Percentiles rank a stretch among this genome's conserved stretches.
Conservation (phyloP, 2,888 invertebrate species). For the Rhabditoides inermis region DNA sequence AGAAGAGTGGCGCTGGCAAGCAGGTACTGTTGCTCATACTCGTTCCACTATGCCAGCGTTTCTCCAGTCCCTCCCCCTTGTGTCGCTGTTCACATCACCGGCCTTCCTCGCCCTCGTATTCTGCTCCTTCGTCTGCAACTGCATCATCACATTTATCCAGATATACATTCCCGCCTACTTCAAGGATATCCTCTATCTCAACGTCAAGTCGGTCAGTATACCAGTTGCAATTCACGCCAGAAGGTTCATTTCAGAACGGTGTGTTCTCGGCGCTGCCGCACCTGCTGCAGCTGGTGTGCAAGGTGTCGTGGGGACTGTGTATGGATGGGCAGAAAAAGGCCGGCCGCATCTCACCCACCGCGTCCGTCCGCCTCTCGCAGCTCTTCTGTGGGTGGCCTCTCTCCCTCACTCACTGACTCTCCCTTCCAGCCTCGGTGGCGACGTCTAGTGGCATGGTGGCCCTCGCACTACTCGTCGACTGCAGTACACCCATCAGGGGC, state of each 20-base stretch:
- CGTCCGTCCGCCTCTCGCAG: too few species aligned
- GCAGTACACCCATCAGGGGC: too few species aligned
- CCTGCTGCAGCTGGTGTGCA: slow-evolving; percentile 23
- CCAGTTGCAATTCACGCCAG: too few species aligned
- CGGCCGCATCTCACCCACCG: too few species aligned
- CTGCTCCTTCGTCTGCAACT: slow-evolving; percentile 27
- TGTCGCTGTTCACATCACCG: slow-evolving; percentile 16
- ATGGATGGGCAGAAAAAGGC: too few species aligned
- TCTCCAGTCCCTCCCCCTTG: slow-evolving; percentile 12
- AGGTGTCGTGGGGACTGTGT: slow-evolving; percentile 32
- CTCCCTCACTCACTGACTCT: too few species aligned
- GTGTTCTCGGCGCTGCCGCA: slow-evolving; percentile 33
- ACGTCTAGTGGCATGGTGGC: too few species aligned
- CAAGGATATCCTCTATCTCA: slow-evolving; percentile 37
- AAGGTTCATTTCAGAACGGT: slow-evolving; percentile 28
- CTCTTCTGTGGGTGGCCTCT: too few species aligned
- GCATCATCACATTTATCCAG: slow-evolving; percentile 34
- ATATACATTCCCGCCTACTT: slow-evolving; percentile 41
- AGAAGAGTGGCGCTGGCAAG: too few species aligned
- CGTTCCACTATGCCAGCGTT: slow-evolving; percentile 7
- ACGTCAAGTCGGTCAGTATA: slow-evolving; percentile 24
- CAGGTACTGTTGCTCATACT: too few species aligned
- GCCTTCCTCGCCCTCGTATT: slow-evolving; percentile 13
- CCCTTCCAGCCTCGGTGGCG: too few species aligned
- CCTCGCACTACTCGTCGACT: too few species aligned